Conservation (phyloP, 1,140 invertebrate species). For the Neoseiulus cucumeris region DNA sequence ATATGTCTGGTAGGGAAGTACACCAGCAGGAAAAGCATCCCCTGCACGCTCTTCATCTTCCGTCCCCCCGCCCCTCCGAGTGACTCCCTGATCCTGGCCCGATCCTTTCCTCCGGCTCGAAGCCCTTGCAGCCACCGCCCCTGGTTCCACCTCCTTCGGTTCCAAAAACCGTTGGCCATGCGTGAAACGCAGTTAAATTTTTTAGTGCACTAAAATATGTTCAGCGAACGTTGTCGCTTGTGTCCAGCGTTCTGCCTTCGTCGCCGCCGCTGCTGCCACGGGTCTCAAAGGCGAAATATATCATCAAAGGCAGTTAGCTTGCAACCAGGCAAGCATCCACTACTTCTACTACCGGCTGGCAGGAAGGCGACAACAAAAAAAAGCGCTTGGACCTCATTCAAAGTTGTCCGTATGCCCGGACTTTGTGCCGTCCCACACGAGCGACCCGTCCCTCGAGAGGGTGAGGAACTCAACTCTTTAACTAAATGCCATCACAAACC, state of each 20-base stretch:
- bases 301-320: background rate
- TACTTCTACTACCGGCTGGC: background rate
- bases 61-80: no score
- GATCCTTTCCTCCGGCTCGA: no score
- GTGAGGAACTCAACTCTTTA: no score
- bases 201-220: constrained; percentile 5
- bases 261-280: background rate
- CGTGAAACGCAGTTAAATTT: constrained; percentile 8
- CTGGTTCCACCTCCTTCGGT: no score
- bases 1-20: no score
- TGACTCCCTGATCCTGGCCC: no score
- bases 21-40: no score
- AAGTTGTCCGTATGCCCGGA: background rate
- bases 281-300: constrained; percentile 10
- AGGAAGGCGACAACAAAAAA: constrained; percentile 9
- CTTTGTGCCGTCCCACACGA: no score
- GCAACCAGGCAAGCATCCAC: background rate
- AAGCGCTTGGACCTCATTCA: constrained; percentile 6
- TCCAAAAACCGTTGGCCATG: constrained; percentile 5
- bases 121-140: no score
- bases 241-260: background rate
- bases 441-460: no score
- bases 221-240: background rate
- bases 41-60: no score
- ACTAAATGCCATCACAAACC: no score